phyloP scores from a whole-genome alignment of 2,888 invertebrate genomes.

The Trissolcus japonicus region DNA sequence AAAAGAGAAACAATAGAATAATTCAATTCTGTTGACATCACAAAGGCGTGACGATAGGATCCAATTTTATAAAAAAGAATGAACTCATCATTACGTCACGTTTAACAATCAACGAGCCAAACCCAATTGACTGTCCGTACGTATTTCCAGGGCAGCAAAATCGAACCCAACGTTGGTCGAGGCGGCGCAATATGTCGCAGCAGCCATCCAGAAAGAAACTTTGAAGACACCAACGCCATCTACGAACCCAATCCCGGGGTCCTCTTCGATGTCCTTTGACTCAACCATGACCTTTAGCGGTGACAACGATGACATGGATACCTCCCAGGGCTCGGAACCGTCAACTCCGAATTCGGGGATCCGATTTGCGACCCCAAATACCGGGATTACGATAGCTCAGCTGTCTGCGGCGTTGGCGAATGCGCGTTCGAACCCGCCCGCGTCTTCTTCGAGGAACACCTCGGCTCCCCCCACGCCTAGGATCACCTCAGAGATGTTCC shows the following conservation, averaged over 20 bases:
- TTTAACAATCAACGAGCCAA: no score
- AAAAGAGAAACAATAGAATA: not conserved
- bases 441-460: slow-evolving; percentile 63
- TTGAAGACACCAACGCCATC: slow-evolving; percentile 60
- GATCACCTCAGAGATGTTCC: slow-evolving; percentile 86
- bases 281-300: slow-evolving; percentile 78
- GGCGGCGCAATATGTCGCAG: slow-evolving; percentile 82
- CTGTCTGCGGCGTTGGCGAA: slow-evolving; percentile 83
- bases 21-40: not conserved
- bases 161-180: slow-evolving; percentile 84
- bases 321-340: slow-evolving; percentile 76
- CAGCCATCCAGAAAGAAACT: slow-evolving; percentile 78
- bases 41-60: not conserved
- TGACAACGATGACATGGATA: slow-evolving; percentile 79
- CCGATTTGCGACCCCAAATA: slow-evolving; percentile 65
- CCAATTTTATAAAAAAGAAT: no score
- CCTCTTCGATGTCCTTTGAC: slow-evolving; percentile 66
- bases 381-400: slow-evolving; percentile 83
- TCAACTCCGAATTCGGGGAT: slow-evolving; percentile 64
- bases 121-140: no score
- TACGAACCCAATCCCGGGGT: slow-evolving; percentile 53
- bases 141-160: slow-evolving; percentile 79
- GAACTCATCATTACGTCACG: no score
- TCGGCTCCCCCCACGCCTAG: slow-evolving; percentile 61
- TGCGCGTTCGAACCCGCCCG: slow-evolving; percentile 61